Evolutionary conservation across 2,797 vertebrate species (phyloP).

Genomic region (Hozukius guyotensis): DNA sequence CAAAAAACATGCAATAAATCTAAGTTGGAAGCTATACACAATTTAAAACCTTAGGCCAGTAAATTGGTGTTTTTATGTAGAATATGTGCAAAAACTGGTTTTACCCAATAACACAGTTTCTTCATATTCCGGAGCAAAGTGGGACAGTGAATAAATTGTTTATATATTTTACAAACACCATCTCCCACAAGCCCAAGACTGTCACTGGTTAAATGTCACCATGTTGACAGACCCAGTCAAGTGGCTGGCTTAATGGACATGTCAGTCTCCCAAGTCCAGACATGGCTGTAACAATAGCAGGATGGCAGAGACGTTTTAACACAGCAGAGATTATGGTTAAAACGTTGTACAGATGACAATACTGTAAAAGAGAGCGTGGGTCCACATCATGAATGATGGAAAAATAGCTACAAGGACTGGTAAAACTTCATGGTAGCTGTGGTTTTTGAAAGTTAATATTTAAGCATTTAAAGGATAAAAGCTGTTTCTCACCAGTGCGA

Average conservation of each 20-base stretch:
- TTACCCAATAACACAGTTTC: neutral
- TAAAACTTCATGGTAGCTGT: neutral
- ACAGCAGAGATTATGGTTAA: neutral
- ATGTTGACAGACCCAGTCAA: slow-evolving; percentile 1
- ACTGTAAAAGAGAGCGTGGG: neutral
- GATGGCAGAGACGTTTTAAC: neutral
- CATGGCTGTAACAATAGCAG: neutral
- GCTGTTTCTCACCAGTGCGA: too few relatives aligned
- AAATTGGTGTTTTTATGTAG: neutral
- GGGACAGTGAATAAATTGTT: neutral
- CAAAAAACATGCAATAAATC: neutral
- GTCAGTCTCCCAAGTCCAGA: neutral
- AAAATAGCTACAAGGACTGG: neutral
- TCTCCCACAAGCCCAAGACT: neutral
- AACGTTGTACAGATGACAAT: neutral
- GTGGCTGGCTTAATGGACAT: neutral
- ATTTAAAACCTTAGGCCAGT: neutral
- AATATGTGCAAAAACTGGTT: neutral
- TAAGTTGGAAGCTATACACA: neutral
- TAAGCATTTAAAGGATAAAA: too few relatives aligned
- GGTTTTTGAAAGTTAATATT: too few relatives aligned
- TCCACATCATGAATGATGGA: neutral
- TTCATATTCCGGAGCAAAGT: neutral
- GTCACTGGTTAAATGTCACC: slow-evolving; percentile 3
- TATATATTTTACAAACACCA: neutral